Conservation (phyloP, 1,140 invertebrate genomes). For the Pygmarrhopalites habei region DNA sequence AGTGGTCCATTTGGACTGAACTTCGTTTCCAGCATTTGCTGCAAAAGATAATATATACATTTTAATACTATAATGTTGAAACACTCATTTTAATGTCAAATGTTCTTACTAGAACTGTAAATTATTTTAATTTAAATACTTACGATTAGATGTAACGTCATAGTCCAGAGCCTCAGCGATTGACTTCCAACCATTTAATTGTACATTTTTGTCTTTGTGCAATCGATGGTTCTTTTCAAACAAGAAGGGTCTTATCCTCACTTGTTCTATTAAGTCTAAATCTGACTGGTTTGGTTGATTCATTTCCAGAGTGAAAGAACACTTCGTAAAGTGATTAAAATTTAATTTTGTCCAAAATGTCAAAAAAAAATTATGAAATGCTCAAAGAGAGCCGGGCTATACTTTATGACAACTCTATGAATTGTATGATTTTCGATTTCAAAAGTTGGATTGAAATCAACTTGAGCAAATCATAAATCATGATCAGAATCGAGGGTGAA, state of each 20-base stretch:
- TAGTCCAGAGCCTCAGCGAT: background rate
- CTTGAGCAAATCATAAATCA: too few species aligned
- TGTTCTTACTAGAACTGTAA: background rate
- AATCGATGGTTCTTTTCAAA: background rate
- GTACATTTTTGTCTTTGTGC: background rate
- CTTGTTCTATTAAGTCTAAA: background rate
- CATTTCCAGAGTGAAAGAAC: too few species aligned
- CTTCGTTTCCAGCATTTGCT: background rate
- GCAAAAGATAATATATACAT: background rate
- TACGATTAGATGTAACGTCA: background rate
- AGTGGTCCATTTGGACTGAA: background rate
- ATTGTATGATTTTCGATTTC: too few species aligned
- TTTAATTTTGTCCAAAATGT: too few species aligned
- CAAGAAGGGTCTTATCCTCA: background rate
- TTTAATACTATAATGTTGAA: background rate
- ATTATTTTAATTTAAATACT: background rate
- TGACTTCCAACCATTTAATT: background rate
- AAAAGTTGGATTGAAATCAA: too few species aligned
- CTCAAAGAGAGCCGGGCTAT: too few species aligned
- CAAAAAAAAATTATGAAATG: too few species aligned
- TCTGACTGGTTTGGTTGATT: background rate
- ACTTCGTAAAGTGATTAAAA: too few species aligned
- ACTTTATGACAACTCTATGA: too few species aligned
- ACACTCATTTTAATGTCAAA: background rate
- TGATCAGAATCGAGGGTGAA: too few species aligned